These are phyloP conservation scores for Dromiciops gliroides DNA, from an alignment of 2,113 vertebrate species.

Conservation along the genomic window DNA sequence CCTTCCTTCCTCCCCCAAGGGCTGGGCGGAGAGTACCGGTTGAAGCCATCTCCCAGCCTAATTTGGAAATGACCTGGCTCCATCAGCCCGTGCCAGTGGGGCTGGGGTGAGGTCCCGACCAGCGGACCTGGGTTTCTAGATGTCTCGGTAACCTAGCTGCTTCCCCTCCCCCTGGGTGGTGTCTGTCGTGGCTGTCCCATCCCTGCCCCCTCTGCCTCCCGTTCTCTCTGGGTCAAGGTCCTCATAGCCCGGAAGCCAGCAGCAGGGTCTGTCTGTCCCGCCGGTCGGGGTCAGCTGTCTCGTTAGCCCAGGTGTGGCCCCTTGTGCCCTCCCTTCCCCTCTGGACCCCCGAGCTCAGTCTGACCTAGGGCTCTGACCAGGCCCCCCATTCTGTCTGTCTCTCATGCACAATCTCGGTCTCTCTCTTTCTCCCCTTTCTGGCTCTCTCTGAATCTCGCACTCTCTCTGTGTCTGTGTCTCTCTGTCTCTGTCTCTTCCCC, in stretches of 20 bases:
- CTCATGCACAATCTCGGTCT: no score
- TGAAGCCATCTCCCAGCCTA: neutral
- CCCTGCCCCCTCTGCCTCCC: neutral
- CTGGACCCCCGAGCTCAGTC: neutral
- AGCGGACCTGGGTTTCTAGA: no score
- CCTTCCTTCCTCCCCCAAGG: neutral
- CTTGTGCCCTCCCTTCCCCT: no score
- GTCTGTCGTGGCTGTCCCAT: no score
- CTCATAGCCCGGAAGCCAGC: neutral
- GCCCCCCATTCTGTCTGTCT: neutral
- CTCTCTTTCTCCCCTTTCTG: no score
- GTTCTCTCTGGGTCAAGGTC: neutral
- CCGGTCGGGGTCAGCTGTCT: neutral
- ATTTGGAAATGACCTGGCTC: neutral
- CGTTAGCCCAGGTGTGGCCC: no score
- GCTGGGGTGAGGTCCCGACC: no score
- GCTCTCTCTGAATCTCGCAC: no score
- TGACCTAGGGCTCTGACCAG: neutral
- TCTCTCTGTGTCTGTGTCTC: neutral
- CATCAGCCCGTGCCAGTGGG: no score
- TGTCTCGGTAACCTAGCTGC: no score
- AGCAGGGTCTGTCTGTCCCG: neutral
- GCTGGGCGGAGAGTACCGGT: neutral
- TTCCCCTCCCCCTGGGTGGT: neutral
- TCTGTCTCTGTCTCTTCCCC: no score